Percentiles rank a stretch among this genome's conserved stretches.
Conservation (phyloP, 2,888 invertebrate species). For the Drosophila rubida region DNA sequence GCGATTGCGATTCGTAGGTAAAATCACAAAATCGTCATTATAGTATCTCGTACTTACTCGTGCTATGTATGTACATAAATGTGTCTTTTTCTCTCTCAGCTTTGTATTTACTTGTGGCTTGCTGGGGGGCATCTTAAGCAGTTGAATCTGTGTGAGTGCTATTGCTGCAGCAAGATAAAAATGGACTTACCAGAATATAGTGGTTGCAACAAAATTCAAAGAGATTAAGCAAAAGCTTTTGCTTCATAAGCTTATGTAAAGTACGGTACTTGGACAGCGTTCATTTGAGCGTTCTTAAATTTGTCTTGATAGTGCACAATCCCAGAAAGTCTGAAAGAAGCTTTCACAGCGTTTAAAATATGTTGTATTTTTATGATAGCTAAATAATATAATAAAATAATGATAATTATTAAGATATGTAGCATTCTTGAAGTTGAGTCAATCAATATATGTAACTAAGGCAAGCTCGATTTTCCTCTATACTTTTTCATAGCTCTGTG, state of each 20-base stretch:
- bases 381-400: too few relatives aligned
- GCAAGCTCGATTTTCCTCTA: too few relatives aligned
- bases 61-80: constrained; percentile 9
- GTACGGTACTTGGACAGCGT: neutral
- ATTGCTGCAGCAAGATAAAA: neutral
- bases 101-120: neutral
- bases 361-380: too few relatives aligned
- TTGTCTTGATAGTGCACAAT: too few relatives aligned
- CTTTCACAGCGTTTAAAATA: too few relatives aligned
- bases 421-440: too few relatives aligned
- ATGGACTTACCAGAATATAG: neutral
- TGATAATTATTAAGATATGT: too few relatives aligned
- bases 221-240: neutral
- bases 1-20: constrained; percentile 22
- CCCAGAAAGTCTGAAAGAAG: too few relatives aligned
- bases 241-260: neutral
- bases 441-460: too few relatives aligned
- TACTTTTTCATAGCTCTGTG: too few relatives aligned
- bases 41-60: constrained; percentile 1
- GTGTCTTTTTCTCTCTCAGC: neutral
- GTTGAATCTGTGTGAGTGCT: neutral
- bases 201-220: neutral
- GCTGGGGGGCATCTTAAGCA: constrained; percentile 8
- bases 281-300: too few relatives aligned
- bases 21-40: constrained; percentile 22